These are phyloP conservation scores for Plemyria rubiginata DNA, from an alignment of 2,888 invertebrate species.

Conservation along the genomic window DNA sequence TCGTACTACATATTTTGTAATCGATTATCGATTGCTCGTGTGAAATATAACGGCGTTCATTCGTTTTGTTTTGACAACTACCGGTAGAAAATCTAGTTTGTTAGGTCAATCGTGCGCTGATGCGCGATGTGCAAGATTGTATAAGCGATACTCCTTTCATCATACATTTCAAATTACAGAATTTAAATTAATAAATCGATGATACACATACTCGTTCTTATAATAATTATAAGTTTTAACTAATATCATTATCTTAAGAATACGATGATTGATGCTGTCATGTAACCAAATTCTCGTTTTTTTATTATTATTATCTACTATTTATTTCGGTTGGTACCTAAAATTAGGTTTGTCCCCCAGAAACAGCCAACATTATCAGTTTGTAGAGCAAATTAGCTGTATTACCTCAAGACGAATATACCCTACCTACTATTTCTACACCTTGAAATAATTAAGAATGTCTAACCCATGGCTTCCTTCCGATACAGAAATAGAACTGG, in stretches of 20 bases:
- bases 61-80: slow-evolving; percentile 51
- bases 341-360: too few species aligned
- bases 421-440: background rate
- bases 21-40: slow-evolving; percentile 56
- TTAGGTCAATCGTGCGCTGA: slow-evolving; percentile 32
- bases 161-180: background rate
- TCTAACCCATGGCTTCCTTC: slow-evolving; percentile 4
- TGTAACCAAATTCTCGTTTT: too few species aligned
- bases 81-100: slow-evolving; percentile 40
- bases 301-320: too few species aligned
- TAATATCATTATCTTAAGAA: too few species aligned
- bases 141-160: slow-evolving; percentile 2
- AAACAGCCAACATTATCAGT: too few species aligned
- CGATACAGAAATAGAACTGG: slow-evolving; percentile 39
- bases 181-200: background rate
- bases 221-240: too few species aligned
- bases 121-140: slow-evolving; percentile 33
- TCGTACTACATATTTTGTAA: slow-evolving; percentile 44
- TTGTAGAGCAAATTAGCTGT: background rate
- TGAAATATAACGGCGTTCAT: slow-evolving; percentile 71
- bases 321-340: too few species aligned
- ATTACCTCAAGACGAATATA: background rate
- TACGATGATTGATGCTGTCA: too few species aligned
- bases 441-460: background rate
- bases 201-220: too few species aligned